phyloP scores from a whole-genome alignment of 2,888 invertebrate species.

The Agapetus fuscipes region DNA sequence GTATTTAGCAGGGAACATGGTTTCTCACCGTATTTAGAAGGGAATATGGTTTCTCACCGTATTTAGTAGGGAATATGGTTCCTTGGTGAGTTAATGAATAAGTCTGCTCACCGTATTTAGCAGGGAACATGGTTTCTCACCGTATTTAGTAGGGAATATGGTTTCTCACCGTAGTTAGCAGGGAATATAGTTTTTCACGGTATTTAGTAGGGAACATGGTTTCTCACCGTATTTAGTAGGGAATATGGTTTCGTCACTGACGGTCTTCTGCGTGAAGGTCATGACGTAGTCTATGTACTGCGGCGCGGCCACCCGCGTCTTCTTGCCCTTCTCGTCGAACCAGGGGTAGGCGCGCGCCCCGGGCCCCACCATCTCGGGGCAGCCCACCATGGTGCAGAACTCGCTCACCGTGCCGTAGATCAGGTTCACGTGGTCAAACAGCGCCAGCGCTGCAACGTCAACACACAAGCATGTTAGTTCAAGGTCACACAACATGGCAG shows the following conservation, averaged over 20 bases:
- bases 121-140: too few species aligned
- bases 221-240: slow-evolving; percentile 94
- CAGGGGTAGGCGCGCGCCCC: slow-evolving; percentile 94
- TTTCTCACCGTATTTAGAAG: too few species aligned
- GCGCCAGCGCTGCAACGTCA: slow-evolving; percentile 75
- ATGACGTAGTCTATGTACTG: slow-evolving; percentile 99
- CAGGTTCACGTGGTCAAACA: slow-evolving; percentile 98
- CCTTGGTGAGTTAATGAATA: too few species aligned
- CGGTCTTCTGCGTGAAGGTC: slow-evolving; percentile 95
- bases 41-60: too few species aligned
- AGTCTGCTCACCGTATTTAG: too few species aligned
- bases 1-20: too few species aligned
- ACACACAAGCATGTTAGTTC: slow-evolving; percentile 3
- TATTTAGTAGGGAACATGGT: too few species aligned
- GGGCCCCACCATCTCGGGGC: slow-evolving; percentile 96
- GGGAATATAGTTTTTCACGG: too few species aligned
- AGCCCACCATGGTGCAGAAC: slow-evolving; percentile 93
- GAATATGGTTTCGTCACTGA: slow-evolving; percentile 94
- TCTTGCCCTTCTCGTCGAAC: slow-evolving; percentile 99
- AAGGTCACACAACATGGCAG: too few species aligned
- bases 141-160: slow-evolving; percentile 97
- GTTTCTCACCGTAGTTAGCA: too few species aligned
- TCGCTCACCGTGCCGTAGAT: slow-evolving; percentile 98
- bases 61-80: too few species aligned
- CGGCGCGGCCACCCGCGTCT: slow-evolving; percentile 92